phyloP scores from a whole-genome alignment of 2,888 invertebrate genomes.

The Microdon myrmicae region DNA sequence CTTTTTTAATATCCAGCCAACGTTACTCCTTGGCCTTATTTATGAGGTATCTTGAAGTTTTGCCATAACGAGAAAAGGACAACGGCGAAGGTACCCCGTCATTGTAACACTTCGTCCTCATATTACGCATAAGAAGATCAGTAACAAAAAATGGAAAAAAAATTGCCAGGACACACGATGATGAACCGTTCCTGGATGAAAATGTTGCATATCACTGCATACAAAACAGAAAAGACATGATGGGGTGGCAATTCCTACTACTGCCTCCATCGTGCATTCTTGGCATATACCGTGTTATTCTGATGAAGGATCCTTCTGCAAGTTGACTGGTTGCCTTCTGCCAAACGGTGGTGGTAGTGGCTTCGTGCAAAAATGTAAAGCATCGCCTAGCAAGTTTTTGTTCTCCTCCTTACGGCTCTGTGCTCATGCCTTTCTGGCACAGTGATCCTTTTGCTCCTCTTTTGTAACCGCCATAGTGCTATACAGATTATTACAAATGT shows the following conservation, averaged over 20 bases:
- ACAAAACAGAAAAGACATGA: slow-evolving; percentile 27
- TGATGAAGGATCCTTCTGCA: slow-evolving; percentile 31
- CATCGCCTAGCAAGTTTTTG: slow-evolving; percentile 31
- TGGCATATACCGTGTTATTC: slow-evolving; percentile 8
- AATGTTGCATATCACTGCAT: slow-evolving; percentile 27
- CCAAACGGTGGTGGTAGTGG: slow-evolving; percentile 13
- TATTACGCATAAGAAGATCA: slow-evolving; percentile 1
- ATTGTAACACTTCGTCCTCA: slow-evolving; percentile 11
- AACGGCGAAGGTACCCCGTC: neutral
- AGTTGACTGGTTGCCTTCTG: slow-evolving; percentile 36
- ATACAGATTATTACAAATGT: slow-evolving; percentile 41
- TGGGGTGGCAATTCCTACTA: slow-evolving; percentile 27
- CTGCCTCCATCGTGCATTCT: neutral
- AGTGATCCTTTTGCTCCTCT: neutral
- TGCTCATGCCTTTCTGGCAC: neutral
- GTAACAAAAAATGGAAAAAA: neutral
- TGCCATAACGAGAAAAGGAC: neutral
- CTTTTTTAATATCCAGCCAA: slow-evolving; percentile 8
- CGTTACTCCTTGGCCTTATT: slow-evolving; percentile 33
- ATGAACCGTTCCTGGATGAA: slow-evolving; percentile 42
- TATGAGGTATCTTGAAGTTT: slow-evolving; percentile 8
- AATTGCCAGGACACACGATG: slow-evolving; percentile 31
- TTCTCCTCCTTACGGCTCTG: slow-evolving; percentile 26
- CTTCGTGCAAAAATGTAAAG: slow-evolving; percentile 29
- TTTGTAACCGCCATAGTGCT: slow-evolving; percentile 16